A percentile compares a stretch with the other conserved stretches of the same genome.
Conservation (phyloP, 2,888 invertebrate genomes). For the Bellardia bayeri region DNA sequence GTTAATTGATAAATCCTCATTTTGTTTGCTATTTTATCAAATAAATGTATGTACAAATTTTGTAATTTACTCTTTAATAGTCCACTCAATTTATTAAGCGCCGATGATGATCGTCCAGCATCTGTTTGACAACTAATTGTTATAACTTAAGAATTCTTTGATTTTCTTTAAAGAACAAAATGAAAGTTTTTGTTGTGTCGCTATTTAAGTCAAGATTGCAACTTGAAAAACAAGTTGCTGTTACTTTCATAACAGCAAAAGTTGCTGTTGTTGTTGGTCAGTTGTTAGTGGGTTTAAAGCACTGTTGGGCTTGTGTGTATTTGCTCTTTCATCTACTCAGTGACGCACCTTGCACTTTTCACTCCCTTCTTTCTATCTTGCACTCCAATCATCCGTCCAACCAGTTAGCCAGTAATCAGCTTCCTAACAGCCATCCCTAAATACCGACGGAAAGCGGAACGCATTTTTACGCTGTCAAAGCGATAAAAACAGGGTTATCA, state of each 20-base stretch:
- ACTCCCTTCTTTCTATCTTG: constrained; percentile 31
- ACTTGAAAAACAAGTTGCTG: constrained; percentile 70
- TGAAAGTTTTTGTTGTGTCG: constrained; percentile 62
- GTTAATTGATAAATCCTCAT: constrained; percentile 58
- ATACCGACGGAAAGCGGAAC: no score
- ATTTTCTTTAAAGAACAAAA: constrained; percentile 72
- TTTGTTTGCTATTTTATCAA: constrained; percentile 25
- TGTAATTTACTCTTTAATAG: neutral
- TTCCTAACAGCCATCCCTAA: constrained; percentile 16
- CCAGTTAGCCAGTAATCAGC: neutral
- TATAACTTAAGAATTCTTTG: constrained; percentile 54
- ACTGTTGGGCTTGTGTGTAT: neutral
- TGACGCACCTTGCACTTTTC: constrained; percentile 25
- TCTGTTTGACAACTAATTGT: constrained; percentile 55
- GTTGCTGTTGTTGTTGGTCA: constrained; percentile 31
- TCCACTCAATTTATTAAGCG: neutral
- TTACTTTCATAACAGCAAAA: constrained; percentile 64
- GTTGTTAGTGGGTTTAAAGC: neutral
- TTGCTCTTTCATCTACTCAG: constrained; percentile 3
- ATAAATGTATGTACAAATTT: neutral
- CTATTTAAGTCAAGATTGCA: constrained; percentile 27
- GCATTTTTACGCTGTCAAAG: no score
- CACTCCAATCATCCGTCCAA: neutral
- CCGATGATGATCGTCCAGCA: constrained; percentile 49
- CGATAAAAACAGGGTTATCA: no score